Evolutionary conservation across 2,888 invertebrate genomes (phyloP), one percentile per base, ranked within the genome.

Genomic region (Stenoptilia bipunctidactyla): DNA sequence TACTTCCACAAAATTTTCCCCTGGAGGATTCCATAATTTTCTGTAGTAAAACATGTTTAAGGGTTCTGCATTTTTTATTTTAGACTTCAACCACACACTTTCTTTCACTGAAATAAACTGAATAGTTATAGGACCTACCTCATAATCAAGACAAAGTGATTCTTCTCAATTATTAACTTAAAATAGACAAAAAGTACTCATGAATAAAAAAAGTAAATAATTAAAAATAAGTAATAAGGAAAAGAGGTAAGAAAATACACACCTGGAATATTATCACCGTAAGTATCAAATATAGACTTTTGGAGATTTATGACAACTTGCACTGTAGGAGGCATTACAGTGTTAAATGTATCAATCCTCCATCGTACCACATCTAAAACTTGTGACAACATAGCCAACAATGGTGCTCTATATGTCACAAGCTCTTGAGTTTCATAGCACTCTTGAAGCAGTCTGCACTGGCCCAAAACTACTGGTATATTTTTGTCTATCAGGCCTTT

Each of bases 21-120:
- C 66, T 0, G 62, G 66, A 1, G 65, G 61, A 15, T 66, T 61
- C 74, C 77, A 75, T n/a, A 84, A 52, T 14, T 50, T 47, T 46
- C 65, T 68, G 47, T 66, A 83, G 51, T 82, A 84, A 51, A 71
- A 76, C 56, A 65, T 65, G 46, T 82, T 84, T 34, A 79, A 47
- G 5, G 77, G 70, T 27, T 67, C 59, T 46, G 73, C 50, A 38
- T 66, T 63, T 13, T 49, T 59, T 20, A 84, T 38, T 49, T 73
- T 79, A 30, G 51, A 53, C 41, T 61, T 71, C 34, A 84, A 46
- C 83, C 83, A 85, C 30, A 46, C 55, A n/a, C 51, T 53, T 53
- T 83, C 77, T 40, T 65, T 67, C 42, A 66, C 84, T 84, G 64
- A 40, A 68, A 63, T n/a, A n/a, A n/a, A n/a, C n/a, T n/a, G n/a